Evolutionary conservation across 2,888 invertebrate genomes (phyloP), one percentile per base, ranked within the genome.

Genomic region (Pristionchus maxplancki): DNA sequence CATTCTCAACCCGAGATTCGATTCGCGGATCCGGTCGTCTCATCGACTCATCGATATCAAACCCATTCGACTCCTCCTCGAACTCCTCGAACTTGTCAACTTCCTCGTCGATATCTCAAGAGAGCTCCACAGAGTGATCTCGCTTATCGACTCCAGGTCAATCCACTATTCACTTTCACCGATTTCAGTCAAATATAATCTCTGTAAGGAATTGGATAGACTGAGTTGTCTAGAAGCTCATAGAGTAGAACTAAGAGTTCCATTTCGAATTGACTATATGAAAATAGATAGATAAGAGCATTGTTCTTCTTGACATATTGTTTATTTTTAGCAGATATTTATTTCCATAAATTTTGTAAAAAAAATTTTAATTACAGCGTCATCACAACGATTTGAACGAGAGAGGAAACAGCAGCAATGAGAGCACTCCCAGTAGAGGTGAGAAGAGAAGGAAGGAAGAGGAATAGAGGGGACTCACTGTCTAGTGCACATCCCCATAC

Each of bases 101-200:
- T 71, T 11, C 86, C 78, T n/a, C 74, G 87, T 50, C 53, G 91
- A 58, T 91, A 91, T 58, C 89, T 92, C 13, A 89, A 90, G 89
- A 88, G 92, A 31, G 88, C 89, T 24, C 93, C 92, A 2, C 91
- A 92, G 78, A 90, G 90, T 89, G 92, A 92, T 89, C 90, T 92
- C 44, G 89, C 89, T 37, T 88, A 84, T 88, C 92, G 92, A 83
- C 90, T 92, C 88, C 92, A 92, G 92, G 87, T 89, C 31, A 90
- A 90, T 64, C 31, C 48, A 62, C 62, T 88, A 40, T n/a, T n/a
- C n/a, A n/a, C n/a, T n/a, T n/a, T n/a, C n/a, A n/a, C n/a, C n/a
- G n/a, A n/a, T n/a, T n/a, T 44, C 44, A 44, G 44, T 44, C 44
- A 44, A 44, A 9, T 44, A 44, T 44, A n/a, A n/a, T n/a, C n/a